Evolutionary conservation across 2,888 invertebrate species (phyloP).

Genomic region (Lasioglossum lativentre): DNA sequence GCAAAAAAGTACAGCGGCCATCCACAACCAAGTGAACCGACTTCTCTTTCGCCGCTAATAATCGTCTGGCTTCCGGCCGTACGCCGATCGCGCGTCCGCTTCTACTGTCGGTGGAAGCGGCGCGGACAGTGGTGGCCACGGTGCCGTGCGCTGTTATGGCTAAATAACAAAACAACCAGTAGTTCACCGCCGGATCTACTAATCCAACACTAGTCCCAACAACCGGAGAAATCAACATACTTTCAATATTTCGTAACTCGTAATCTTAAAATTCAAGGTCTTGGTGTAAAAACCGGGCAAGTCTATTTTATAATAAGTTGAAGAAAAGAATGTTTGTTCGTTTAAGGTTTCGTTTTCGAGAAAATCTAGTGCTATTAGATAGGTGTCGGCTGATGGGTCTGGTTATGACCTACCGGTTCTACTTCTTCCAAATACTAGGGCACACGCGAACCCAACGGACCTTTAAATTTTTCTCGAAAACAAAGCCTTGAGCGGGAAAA

Average conservation of each 20-base stretch:
- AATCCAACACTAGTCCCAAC: neutral
- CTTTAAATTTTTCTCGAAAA: neutral
- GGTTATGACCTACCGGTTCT: neutral
- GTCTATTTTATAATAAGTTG: no score
- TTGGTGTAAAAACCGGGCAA: neutral
- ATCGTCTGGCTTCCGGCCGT: neutral
- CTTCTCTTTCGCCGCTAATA: neutral
- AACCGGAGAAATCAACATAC: neutral
- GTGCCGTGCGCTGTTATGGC: neutral
- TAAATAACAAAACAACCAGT: neutral
- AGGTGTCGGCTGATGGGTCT: neutral
- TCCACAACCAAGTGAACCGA: neutral
- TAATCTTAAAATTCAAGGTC: no score
- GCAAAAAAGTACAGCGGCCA: conserved; percentile 2
- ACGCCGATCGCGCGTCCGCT: neutral
- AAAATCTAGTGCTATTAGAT: neutral
- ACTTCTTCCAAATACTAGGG: neutral
- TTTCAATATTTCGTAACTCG: neutral
- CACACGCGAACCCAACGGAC: neutral
- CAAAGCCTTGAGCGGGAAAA: neutral
- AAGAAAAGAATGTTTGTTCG: no score
- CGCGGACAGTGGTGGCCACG: neutral
- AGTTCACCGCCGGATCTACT: accelerated
- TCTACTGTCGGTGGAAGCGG: neutral
- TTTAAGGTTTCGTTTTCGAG: no score